Percentiles rank a stretch among this genome's conserved stretches.
These are phyloP conservation scores for Muntiacus muntjak DNA, from an alignment of 2,113 vertebrate species.

Conservation along the genomic window DNA sequence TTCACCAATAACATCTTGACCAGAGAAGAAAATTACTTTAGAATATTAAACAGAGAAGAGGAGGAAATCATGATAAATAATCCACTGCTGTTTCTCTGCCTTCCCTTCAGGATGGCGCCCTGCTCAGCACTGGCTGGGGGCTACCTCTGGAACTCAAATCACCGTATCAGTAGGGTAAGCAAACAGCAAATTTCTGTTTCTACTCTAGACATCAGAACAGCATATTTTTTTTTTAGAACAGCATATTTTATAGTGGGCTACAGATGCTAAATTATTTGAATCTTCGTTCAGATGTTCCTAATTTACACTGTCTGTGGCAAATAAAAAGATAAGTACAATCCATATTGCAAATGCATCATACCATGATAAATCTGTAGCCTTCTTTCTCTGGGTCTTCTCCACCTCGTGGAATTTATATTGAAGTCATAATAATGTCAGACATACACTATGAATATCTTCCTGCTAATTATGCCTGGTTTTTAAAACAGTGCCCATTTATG, in stretches of 20 bases:
- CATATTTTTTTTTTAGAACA: slow-evolving; percentile 64
- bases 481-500: slow-evolving; percentile 75
- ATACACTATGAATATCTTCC: slow-evolving; percentile 63
- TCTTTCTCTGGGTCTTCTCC: slow-evolving; percentile 67
- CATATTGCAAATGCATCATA: slow-evolving; percentile 78
- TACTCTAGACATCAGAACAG: slow-evolving; percentile 22
- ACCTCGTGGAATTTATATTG: slow-evolving; percentile 74
- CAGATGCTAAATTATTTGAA: slow-evolving; percentile 78
- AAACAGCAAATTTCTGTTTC: slow-evolving; percentile 58
- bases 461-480: slow-evolving; percentile 70
- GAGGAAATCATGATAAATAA: not conserved
- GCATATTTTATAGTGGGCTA: slow-evolving; percentile 73
- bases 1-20: not conserved
- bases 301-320: slow-evolving; percentile 79
- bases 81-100: not conserved
- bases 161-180: slow-evolving; percentile 31
- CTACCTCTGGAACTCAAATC: slow-evolving; percentile 24
- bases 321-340: slow-evolving; percentile 85
- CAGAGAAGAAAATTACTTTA: not conserved
- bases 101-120: not conserved
- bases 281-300: slow-evolving; percentile 75
- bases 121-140: slow-evolving; percentile 23
- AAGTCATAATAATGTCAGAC: slow-evolving; percentile 62
- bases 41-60: not conserved
- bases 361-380: slow-evolving; percentile 74